phyloP scores from a whole-genome alignment of 2,888 invertebrate genomes.

The Bruchidius siliquastri region DNA sequence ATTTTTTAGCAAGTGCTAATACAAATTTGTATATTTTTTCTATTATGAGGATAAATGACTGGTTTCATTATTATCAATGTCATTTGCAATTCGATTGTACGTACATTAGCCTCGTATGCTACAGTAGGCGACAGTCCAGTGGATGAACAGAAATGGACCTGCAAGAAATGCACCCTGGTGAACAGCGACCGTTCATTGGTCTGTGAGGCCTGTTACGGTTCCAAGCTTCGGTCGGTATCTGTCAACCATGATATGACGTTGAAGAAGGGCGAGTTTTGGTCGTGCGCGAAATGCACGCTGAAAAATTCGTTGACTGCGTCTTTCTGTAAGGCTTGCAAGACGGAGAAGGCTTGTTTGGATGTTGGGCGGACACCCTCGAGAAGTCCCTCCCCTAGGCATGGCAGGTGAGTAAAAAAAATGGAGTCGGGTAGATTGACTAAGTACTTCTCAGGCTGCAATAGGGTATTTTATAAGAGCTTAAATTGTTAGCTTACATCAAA shows the following conservation, averaged over 20 bases:
- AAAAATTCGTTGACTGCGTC: slow-evolving; percentile 68
- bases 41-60: too few species aligned
- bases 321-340: slow-evolving; percentile 74
- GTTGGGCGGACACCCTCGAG: slow-evolving; percentile 34
- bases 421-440: too few species aligned
- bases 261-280: slow-evolving; percentile 71
- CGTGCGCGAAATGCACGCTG: slow-evolving; percentile 76
- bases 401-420: slow-evolving; percentile 19
- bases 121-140: slow-evolving; percentile 19
- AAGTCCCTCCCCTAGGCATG: slow-evolving; percentile 54
- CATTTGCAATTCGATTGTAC: too few species aligned
- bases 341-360: slow-evolving; percentile 48
- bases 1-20: too few species aligned
- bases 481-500: too few species aligned
- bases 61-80: too few species aligned
- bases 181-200: slow-evolving; percentile 67
- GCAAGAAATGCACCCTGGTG: slow-evolving; percentile 80
- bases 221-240: slow-evolving; percentile 66
- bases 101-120: too few species aligned
- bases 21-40: too few species aligned
- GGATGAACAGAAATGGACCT: slow-evolving; percentile 67
- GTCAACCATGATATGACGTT: slow-evolving; percentile 63
- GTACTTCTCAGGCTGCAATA: too few species aligned
- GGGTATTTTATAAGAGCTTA: too few species aligned
- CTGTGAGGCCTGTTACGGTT: slow-evolving; percentile 86